Evolutionary conservation across 2,113 vertebrate genomes (phyloP), one percentile per base, ranked within the genome.

Genomic region (Nestor notabilis): DNA sequence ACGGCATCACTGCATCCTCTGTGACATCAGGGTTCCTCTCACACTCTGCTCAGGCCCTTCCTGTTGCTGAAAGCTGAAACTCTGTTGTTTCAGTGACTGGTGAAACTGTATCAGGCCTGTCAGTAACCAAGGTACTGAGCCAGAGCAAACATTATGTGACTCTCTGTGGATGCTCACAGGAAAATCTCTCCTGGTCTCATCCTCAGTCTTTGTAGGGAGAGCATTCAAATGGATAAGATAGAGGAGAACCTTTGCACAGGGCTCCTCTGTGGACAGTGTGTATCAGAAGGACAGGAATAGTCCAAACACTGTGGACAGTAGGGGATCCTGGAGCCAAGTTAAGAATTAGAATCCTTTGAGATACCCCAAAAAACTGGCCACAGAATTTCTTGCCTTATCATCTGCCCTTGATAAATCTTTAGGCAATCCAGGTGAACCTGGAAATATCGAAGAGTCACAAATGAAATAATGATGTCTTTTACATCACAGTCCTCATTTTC

Each of bases 1-100:
- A 17, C 0, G 3, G 24, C 35, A 50, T 16, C 37, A 18, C 39
- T 10, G 0, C 27, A 39, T 17, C 49, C 0, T 2, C 41, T 69
- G 33, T 23, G 39, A 63, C 16, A 18, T 13, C 7, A 13, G 33
- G 33, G 47, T 9, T 72, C 7, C 70, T 63, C 35, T 70, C 23
- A 7, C 24, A 17, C 14, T 7, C 17, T 60, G 25, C 37, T 75
- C 44, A 58, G 53, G 16, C 16, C 24, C 35, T 64, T 55, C 52
- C 27, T 28, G 11, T 16, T 79, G n/a, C 55, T 50, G 28, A 53
- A 66, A 17, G n/a, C 23, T 61, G 68, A 31, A 49, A 37, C 11
- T 28, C 29, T 6, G 5, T 6, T 81, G 58, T 18, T 65, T 4
- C 68, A 10, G 19, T 43, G 37, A 25, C 29, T 5, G 5, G 31